A percentile compares a stretch with the other conserved stretches of the same genome.
Evolutionary conservation across 2,113 vertebrate genomes (phyloP).

Genomic region (Oriolus oriolus): DNA sequence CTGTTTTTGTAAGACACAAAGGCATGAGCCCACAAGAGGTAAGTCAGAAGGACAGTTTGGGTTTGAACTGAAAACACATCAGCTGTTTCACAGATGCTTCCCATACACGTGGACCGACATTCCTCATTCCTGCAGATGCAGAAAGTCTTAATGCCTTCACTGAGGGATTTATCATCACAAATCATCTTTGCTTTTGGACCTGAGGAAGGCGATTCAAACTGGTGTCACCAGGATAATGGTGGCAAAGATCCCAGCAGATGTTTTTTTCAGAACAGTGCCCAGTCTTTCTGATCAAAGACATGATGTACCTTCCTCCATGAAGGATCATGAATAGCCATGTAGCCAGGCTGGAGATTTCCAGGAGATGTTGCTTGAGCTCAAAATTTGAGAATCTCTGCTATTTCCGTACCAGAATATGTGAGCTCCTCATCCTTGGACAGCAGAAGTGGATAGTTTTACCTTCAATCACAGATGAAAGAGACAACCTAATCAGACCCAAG

Average conservation of each 20-base stretch:
- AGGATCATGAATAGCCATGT: not conserved
- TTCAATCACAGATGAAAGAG: not conserved
- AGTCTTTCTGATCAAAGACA: not conserved
- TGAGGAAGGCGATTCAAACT: not conserved
- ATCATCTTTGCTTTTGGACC: not conserved
- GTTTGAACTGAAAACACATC: not conserved
- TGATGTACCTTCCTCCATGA: not conserved
- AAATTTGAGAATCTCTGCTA: not conserved
- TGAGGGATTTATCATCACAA: not conserved
- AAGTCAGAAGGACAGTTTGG: not conserved
- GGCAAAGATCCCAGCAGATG: not conserved
- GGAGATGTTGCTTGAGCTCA: not conserved
- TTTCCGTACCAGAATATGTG: not conserved
- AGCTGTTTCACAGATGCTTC: not conserved
- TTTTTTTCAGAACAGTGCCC: not conserved
- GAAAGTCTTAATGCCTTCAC: not conserved
- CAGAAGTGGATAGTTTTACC: not conserved
- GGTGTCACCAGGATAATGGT: not conserved
- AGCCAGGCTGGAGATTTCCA: not conserved
- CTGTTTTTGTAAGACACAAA: not conserved
- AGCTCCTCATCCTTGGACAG: not conserved
- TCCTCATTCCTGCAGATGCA: not conserved
- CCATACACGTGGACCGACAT: too few relatives aligned
- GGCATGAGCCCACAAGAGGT: not conserved
- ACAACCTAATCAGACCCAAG: not conserved